A percentile compares a stretch with the other conserved stretches of the same genome.
Evolutionary conservation across 2,113 vertebrate species (phyloP).

Genomic region (Mesocricetus auratus): DNA sequence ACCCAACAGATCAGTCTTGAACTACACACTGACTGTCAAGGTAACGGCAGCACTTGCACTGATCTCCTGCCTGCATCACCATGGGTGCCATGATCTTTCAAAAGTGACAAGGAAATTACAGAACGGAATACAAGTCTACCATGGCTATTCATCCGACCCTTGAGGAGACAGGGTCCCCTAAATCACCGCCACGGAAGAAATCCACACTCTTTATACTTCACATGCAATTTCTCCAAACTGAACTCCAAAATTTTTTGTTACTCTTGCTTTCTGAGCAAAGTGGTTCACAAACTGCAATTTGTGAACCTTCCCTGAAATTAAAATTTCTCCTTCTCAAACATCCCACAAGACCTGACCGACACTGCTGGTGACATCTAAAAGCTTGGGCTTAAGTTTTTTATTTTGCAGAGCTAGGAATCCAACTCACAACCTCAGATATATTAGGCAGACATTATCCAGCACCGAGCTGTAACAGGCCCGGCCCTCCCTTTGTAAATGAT

Average conservation of each 20-base stretch:
- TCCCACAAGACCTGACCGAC: background rate
- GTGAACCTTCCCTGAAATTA: background rate
- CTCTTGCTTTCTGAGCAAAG: background rate
- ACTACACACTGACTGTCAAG: background rate
- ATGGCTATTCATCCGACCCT: background rate
- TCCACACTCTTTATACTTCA: background rate
- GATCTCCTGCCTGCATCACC: background rate
- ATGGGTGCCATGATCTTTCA: background rate
- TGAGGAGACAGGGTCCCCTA: background rate
- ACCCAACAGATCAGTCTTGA: background rate
- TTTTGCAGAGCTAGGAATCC: background rate
- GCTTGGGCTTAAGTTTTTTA: background rate
- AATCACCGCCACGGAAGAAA: background rate
- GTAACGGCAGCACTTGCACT: background rate
- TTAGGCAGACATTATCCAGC: background rate
- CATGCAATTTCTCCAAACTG: slow-evolving; percentile 36
- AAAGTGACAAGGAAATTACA: background rate
- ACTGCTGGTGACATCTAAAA: background rate
- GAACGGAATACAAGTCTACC: background rate
- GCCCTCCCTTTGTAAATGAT: background rate
- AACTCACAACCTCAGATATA: background rate
- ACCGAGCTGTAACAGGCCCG: background rate
- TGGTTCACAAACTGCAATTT: background rate
- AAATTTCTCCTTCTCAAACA: background rate
- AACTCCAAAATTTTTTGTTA: background rate